Evolutionary conservation across 1,140 invertebrate species (phyloP).

Genomic region (Chionoecetes opilio): DNA sequence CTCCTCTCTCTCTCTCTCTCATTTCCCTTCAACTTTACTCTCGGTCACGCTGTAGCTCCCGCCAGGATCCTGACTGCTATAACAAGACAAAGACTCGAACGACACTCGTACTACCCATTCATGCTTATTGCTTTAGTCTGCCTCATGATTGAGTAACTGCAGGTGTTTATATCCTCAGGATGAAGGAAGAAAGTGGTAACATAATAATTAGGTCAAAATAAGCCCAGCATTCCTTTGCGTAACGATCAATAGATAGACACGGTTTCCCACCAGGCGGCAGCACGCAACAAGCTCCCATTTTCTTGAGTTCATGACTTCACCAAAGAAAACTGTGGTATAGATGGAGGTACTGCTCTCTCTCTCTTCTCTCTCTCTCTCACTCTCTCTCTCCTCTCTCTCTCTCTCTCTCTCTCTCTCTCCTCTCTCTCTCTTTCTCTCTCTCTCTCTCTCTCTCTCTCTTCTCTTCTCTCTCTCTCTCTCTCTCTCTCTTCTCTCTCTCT

Average conservation of each 20-base stretch:
- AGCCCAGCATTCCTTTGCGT: slow-evolving; percentile 71
- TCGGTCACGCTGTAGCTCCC: slow-evolving; percentile 49
- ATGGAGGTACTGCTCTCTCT: not conserved
- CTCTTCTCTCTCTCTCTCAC: too few species aligned
- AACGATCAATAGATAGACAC: slow-evolving; percentile 67
- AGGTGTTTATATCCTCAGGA: not conserved
- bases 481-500: too few species aligned
- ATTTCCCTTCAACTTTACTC: slow-evolving; percentile 70
- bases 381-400: too few species aligned
- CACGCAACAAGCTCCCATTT: slow-evolving; percentile 41
- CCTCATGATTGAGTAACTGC: not conserved
- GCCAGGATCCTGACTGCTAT: not conserved
- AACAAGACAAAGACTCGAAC: not conserved
- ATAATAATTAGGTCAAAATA: slow-evolving; percentile 60
- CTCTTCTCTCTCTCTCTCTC: too few species aligned
- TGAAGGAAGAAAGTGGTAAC: slow-evolving; percentile 33
- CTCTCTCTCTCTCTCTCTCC: too few species aligned
- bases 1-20: slow-evolving; percentile 57
- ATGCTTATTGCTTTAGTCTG: not conserved
- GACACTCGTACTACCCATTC: not conserved
- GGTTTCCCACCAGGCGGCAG: slow-evolving; percentile 64
- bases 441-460: too few species aligned
- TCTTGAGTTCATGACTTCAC: not conserved
- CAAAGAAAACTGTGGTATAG: slow-evolving; percentile 60
- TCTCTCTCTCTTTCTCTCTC: too few species aligned